These are phyloP conservation scores for Eretmocerus hayati DNA, from an alignment of 2,888 invertebrate species.

Conservation along the genomic window DNA sequence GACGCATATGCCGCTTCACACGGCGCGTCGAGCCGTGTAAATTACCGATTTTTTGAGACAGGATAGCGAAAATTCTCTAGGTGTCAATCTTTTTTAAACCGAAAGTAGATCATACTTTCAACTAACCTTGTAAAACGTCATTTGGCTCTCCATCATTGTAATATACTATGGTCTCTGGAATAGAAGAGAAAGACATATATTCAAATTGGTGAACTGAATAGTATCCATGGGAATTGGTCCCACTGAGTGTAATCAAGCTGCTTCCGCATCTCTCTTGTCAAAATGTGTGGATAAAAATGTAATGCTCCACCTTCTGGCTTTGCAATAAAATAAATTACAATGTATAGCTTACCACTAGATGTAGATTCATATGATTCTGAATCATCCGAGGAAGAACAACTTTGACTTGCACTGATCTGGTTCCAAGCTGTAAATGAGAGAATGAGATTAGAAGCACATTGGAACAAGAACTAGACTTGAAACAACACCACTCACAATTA, in stretches of 20 bases:
- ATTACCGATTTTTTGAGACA: too few species aligned
- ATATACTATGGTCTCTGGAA: slow-evolving; percentile 52
- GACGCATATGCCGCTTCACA: too few species aligned
- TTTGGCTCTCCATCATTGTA: slow-evolving; percentile 70
- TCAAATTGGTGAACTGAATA: too few species aligned
- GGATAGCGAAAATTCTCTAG: too few species aligned
- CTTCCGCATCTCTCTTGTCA: too few species aligned
- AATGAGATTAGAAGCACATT: neutral
- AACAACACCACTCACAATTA: slow-evolving; percentile 59
- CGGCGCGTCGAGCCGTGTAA: too few species aligned
- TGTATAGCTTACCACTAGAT: slow-evolving; percentile 14
- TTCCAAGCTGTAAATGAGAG: slow-evolving; percentile 57
- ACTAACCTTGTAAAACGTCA: slow-evolving; percentile 53
- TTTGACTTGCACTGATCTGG: slow-evolving; percentile 53
- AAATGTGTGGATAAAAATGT: neutral
- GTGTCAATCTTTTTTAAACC: too few species aligned
- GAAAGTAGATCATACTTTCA: neutral
- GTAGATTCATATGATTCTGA: slow-evolving; percentile 45
- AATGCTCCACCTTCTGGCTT: too few species aligned
- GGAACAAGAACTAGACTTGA: neutral
- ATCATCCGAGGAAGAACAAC: slow-evolving; percentile 53
- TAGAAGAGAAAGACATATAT: too few species aligned
- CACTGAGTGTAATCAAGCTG: too few species aligned
- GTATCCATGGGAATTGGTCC: too few species aligned
- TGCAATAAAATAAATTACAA: neutral